phyloP scores from a whole-genome alignment of 2,888 invertebrate species.

The Eupithecia abbreviata region DNA sequence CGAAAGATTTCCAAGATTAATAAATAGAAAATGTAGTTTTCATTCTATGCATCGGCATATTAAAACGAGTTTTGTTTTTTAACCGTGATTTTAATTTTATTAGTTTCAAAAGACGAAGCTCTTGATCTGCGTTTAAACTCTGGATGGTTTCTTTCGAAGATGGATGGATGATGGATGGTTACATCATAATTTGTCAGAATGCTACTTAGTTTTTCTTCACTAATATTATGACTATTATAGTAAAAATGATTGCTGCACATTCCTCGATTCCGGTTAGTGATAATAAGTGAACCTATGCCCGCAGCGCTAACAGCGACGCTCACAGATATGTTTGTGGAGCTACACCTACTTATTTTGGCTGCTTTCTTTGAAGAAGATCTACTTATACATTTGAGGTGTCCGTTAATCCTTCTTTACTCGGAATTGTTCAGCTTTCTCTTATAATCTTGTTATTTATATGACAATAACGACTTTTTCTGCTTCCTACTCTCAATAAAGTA shows the following conservation, averaged over 20 bases:
- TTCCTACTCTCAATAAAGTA: neutral
- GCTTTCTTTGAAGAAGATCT: conserved; percentile 23
- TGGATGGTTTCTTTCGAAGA: neutral
- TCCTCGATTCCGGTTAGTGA: neutral
- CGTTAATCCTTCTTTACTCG: conserved; percentile 11
- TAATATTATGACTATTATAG: too few relatives aligned
- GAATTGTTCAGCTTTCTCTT: conserved; percentile 1
- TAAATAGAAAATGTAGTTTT: too few relatives aligned
- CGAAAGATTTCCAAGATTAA: too few relatives aligned
- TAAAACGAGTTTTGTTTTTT: too few relatives aligned
- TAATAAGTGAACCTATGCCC: neutral
- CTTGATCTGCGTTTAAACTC: neutral
- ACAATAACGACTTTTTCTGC: neutral
- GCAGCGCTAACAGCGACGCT: neutral
- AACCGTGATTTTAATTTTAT: neutral
- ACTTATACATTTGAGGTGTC: neutral
- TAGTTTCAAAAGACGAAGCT: neutral
- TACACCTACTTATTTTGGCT: conserved; percentile 18
- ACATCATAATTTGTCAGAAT: too few relatives aligned
- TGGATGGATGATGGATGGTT: too few relatives aligned
- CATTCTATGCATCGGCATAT: too few relatives aligned
- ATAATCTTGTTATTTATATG: neutral
- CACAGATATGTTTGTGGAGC: neutral
- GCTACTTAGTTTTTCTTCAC: too few relatives aligned
- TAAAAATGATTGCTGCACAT: neutral